Base-by-base conservation (phyloP, 2,797 vertebrate species). In the Tapirus indicus region DNA sequence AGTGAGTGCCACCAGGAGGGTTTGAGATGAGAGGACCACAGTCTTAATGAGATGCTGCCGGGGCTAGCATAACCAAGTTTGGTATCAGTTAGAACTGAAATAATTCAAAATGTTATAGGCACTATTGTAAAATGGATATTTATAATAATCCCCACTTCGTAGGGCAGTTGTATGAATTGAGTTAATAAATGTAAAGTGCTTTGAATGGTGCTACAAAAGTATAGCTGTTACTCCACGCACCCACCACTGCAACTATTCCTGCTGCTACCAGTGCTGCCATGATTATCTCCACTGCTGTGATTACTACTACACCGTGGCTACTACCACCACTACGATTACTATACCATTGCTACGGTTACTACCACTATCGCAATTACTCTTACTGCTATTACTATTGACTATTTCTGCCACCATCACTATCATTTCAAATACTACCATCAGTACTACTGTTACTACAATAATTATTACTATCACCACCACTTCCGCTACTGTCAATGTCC, bases 401-500 rank as follows among this genome's bases (percentile, higher is more conserved):
- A 1, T 7, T 4, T 52, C 38, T 92, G 44, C 66, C 27, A 23
- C 3, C 12, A 54, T 75, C 49, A 60, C n/a, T 74, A 2, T 58
- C 47, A 68, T 68, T 87, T 88, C 83, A 82, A 66, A 29, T 41
- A 27, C 44, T 49, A 25, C 52, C 60, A 29, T 62, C 54, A 20
- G 0, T n/a, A 18, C 3, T 54, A 27, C 38, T 2, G 32, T 44
- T 27, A 18, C 64, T 58, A 5, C 8, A 29, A 35, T 21, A 27
- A 4, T 77, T 29, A 32, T n/a, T 32, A 2, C 17, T 16, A 38
- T 41, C 14, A 6, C 25, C 17, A n/a, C 9, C 27, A 1, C 16
- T 11, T 12, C 8, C 1, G 4, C 21, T 16, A 0, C 7, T 21
- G 47, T 68, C 10, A 27, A 6, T 5, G 0, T 35, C 17, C 16